A percentile compares a stretch with the other conserved stretches of the same genome.
Evolutionary conservation across 2,888 invertebrate species (phyloP).

Genomic region (Sinhomidia bicolor): DNA sequence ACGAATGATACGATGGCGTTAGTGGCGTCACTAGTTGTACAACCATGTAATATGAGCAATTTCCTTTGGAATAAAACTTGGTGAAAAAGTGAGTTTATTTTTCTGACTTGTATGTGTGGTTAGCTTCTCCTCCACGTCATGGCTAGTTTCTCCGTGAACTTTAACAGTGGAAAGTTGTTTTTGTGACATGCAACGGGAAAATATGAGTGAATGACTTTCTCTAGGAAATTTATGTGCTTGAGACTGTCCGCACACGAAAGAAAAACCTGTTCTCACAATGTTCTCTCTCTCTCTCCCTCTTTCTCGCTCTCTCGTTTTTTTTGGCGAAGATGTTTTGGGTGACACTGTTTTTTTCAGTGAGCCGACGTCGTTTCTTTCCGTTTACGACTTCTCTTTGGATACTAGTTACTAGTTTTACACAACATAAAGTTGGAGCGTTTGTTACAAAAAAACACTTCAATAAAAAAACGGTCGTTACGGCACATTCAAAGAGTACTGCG

Average conservation of each 20-base stretch:
- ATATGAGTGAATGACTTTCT: neutral
- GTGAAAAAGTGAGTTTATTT: neutral
- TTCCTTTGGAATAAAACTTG: too few species aligned
- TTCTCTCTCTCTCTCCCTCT: too few species aligned
- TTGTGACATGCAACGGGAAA: neutral
- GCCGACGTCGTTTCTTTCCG: too few species aligned
- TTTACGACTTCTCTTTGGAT: too few species aligned
- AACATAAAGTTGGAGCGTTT: neutral
- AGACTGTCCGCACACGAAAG: neutral
- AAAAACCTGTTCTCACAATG: neutral
- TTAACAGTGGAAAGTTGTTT: neutral
- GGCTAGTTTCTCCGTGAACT: neutral
- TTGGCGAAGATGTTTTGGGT: too few species aligned
- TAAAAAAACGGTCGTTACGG: neutral
- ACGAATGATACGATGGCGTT: constrained; percentile 49
- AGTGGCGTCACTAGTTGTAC: neutral
- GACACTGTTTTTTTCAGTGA: too few species aligned
- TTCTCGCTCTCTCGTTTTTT: too few species aligned
- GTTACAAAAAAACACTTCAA: neutral
- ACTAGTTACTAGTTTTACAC: neutral
- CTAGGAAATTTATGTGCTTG: neutral
- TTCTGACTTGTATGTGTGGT: neutral
- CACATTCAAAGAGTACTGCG: neutral
- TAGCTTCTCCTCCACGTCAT: neutral
- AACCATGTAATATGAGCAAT: too few species aligned